Evolutionary conservation across 2,113 vertebrate genomes (phyloP), one percentile per base, ranked within the genome.

Genomic region (Erpornis zantholeuca): DNA sequence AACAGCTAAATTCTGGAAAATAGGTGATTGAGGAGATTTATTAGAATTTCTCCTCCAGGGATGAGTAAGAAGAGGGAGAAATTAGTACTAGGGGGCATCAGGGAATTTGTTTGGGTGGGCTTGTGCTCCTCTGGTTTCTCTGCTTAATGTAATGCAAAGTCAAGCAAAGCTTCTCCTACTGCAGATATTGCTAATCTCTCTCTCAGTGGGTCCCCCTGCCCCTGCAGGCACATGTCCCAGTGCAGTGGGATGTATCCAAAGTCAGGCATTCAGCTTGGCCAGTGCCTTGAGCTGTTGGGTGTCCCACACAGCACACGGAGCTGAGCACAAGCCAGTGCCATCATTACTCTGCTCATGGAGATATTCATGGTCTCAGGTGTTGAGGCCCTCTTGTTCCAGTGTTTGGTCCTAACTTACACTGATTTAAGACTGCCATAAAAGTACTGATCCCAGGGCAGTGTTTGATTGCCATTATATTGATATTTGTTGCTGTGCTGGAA

Each of bases 381-480:
- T 91, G n/a, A 18, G 59, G 6, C 21, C 23, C 7, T 45, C 27
- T 59, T 85, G 21, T 77, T 83, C 57, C 17, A 17, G 19, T 80
- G 6, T 54, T 88, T 72, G 36, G 16, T 52, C 23, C 18, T 36
- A 9, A 53, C 27, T 73, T 66, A 54, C 54, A 66, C 47, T 81
- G 27, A 24, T 63, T 78, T 24, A 73, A 54, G 42, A 16, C 6
- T 63, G 9, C 38, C 16, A 10, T 42, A 42, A 29, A 76, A 63
- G n/a, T 68, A 12, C 16, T 3, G 1, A 42, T 91, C 11, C 9
- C 50, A 44, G n/a, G 50, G 18, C 28, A 73, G 8, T 1, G 0
- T 61, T 69, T 59, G 23, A 25, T 88, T 82, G 40, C 27, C 40
- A 8, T 95, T 85, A 10, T 42, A 10, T 24, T 90, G 78, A 9